Evolutionary conservation across 2,113 vertebrate species (phyloP).

Genomic region (Apus apus): DNA sequence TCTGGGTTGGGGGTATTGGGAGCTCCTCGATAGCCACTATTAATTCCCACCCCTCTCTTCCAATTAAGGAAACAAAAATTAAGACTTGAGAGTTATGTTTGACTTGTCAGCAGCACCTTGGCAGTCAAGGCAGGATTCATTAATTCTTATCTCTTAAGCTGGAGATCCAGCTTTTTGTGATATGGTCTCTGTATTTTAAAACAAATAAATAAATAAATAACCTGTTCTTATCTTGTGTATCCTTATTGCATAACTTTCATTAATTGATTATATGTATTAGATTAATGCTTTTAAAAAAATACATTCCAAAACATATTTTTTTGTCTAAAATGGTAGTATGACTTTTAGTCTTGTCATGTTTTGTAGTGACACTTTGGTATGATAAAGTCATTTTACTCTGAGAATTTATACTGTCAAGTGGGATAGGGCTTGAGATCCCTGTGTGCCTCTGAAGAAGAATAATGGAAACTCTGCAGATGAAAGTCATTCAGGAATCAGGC

Average conservation of each 20-base stretch:
- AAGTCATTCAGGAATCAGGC: background rate
- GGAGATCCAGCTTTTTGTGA: background rate
- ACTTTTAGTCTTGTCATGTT: background rate
- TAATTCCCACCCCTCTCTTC: background rate
- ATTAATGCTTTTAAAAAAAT: background rate
- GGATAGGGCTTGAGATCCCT: background rate
- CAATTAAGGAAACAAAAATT: background rate
- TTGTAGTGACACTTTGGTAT: background rate
- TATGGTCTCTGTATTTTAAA: background rate
- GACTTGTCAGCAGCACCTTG: background rate
- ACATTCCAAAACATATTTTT: background rate
- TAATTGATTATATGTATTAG: background rate
- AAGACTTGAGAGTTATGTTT: background rate
- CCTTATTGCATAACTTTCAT: background rate
- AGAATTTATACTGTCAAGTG: background rate
- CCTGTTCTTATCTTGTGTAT: background rate
- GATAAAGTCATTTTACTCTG: background rate
- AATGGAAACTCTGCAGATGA: background rate
- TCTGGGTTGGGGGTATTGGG: background rate
- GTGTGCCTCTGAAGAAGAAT: background rate
- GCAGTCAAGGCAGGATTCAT: background rate
- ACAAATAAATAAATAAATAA: background rate
- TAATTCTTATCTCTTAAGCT: background rate
- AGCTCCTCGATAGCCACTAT: background rate
- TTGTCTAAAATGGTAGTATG: background rate